Conservation (phyloP, 2,113 vertebrate genomes). For the Parotia lawesii region DNA sequence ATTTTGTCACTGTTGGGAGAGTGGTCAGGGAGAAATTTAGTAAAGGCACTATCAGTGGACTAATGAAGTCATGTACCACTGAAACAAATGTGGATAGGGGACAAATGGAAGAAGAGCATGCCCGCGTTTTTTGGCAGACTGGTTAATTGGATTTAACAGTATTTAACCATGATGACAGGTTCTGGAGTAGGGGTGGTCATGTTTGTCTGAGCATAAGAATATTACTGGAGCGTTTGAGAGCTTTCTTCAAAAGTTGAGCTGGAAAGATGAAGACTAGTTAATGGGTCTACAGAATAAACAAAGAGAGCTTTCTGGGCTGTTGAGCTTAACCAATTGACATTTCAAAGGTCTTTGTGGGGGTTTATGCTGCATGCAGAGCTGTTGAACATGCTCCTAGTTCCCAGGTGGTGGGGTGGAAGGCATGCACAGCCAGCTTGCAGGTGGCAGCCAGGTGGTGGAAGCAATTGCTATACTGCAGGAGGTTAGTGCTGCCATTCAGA, state of each 20-base stretch:
- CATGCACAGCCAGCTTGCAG: neutral
- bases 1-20: neutral
- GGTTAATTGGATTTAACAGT: neutral
- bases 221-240: rapidly evolving
- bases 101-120: neutral
- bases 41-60: neutral
- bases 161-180: neutral
- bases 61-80: neutral
- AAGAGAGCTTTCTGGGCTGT: neutral
- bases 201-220: neutral
- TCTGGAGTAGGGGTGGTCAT: neutral
- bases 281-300: neutral
- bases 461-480: neutral
- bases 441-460: neutral
- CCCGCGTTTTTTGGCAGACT: neutral
- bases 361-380: neutral
- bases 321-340: rapidly evolving
- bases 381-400: neutral
- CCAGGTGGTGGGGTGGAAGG: too few relatives aligned
- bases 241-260: neutral
- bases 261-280: neutral
- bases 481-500: neutral
- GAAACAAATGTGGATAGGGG: neutral
- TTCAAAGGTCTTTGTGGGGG: rapidly evolving
- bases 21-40: neutral